Conservation (phyloP, 1,140 invertebrate species). For the Notospermus geniculatus region DNA sequence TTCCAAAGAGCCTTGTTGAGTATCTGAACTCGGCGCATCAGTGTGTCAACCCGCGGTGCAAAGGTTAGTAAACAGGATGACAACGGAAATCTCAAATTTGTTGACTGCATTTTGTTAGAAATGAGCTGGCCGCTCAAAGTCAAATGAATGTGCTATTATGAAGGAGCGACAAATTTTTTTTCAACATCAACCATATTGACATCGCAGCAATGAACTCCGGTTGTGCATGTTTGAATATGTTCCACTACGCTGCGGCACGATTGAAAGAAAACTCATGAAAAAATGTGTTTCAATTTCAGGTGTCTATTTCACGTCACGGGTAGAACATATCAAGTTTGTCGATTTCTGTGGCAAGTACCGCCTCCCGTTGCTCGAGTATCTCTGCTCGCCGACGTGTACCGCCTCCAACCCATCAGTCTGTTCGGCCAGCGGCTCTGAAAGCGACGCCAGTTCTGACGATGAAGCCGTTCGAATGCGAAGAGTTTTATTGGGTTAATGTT, state of each 20-base stretch:
- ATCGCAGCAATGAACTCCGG: too few species aligned
- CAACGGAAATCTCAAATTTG: too few species aligned
- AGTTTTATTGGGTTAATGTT: constrained; percentile 52
- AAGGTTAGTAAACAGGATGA: constrained; percentile 78
- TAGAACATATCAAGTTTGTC: constrained; percentile 98
- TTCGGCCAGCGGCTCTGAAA: constrained; percentile 30
- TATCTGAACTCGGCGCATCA: constrained; percentile 84
- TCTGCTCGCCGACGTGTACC: constrained; percentile 91
- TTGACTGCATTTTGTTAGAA: too few species aligned
- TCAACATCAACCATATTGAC: too few species aligned
- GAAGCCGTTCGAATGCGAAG: constrained; percentile 39
- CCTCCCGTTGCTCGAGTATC: constrained; percentile 91
- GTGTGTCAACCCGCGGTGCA: constrained; percentile 94
- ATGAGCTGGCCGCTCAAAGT: too few species aligned
- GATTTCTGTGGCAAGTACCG: constrained; percentile 99
- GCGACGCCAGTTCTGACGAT: constrained; percentile 40
- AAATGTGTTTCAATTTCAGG: constrained; percentile 67
- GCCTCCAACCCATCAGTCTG: constrained; percentile 18
- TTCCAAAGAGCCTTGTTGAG: constrained; percentile 71
- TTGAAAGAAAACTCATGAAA: too few species aligned
- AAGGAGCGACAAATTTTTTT: too few species aligned
- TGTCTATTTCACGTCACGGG: constrained; percentile 93
- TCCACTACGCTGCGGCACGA: too few species aligned
- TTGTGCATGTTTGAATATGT: too few species aligned
- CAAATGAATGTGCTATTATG: too few species aligned